phyloP scores from a whole-genome alignment of 2,113 vertebrate species.

The Gallinago undulata region DNA sequence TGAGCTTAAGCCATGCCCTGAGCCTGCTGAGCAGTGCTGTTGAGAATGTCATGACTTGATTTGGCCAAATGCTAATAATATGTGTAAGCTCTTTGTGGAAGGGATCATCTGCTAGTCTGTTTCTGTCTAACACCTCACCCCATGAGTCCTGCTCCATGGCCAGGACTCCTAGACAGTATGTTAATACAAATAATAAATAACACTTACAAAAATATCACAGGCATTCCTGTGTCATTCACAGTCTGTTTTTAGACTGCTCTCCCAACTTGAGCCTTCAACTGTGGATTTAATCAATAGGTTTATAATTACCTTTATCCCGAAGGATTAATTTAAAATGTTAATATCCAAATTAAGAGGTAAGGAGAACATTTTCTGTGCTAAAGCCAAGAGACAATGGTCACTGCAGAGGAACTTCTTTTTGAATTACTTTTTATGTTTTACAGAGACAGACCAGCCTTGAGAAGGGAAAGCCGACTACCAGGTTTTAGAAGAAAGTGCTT shows the following conservation, averaged over 20 bases:
- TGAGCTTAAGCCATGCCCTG: neutral
- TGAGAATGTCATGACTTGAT: slow-evolving; percentile 25
- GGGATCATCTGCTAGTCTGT: slow-evolving; percentile 50
- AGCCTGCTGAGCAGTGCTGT: neutral
- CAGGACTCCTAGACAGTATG: slow-evolving; percentile 49
- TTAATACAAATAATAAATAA: slow-evolving; percentile 63
- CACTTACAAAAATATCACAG: slow-evolving; percentile 58
- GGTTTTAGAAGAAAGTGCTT: neutral
- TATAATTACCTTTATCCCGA: neutral
- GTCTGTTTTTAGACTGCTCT: slow-evolving; percentile 43
- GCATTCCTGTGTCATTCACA: slow-evolving; percentile 21
- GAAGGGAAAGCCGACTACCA: neutral
- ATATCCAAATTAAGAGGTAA: neutral
- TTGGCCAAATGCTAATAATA: slow-evolving; percentile 49
- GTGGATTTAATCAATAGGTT: neutral
- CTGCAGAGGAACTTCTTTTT: neutral
- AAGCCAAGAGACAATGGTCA: neutral
- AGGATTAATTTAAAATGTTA: neutral
- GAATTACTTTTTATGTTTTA: neutral
- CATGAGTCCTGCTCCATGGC: neutral
- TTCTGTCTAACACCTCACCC: slow-evolving; percentile 58
- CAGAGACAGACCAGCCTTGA: neutral
- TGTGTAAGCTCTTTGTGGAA: slow-evolving; percentile 21
- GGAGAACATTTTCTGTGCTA: neutral
- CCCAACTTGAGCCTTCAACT: neutral